A percentile compares a stretch with the other conserved stretches of the same genome.
phyloP scores from a whole-genome alignment of 1,140 invertebrate genomes.

The Limonius californicus region DNA sequence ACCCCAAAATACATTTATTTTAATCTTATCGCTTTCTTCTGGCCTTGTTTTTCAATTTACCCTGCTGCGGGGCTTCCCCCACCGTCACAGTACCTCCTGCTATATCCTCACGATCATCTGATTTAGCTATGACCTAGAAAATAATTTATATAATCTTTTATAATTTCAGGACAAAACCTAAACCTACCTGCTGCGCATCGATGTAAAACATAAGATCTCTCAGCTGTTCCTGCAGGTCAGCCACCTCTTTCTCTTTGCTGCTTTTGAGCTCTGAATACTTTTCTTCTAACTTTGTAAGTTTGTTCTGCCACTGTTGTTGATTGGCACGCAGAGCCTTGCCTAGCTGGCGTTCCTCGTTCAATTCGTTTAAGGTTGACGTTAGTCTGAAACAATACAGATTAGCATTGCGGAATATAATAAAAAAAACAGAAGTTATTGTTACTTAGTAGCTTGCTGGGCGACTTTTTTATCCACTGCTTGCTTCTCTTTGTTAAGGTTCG shows the following conservation, averaged over 20 bases:
- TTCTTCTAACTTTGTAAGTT: constrained; percentile 62
- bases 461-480: constrained; percentile 64
- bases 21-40: not conserved
- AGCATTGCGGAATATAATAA: no score
- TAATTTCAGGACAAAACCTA: not conserved
- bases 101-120: constrained; percentile 63
- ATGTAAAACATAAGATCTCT: constrained; percentile 95
- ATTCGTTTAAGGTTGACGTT: constrained; percentile 56
- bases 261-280: constrained; percentile 55
- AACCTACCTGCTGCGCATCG: constrained; percentile 68
- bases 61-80: constrained; percentile 37
- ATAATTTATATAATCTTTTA: not conserved
- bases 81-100: constrained; percentile 66
- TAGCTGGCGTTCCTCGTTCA: constrained; percentile 75
- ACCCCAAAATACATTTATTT: not conserved
- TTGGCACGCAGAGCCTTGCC: constrained; percentile 72
- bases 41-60: constrained; percentile 1
- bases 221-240: constrained; percentile 85
- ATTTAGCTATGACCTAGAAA: constrained; percentile 53
- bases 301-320: constrained; percentile 72
- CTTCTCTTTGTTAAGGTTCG: constrained; percentile 59
- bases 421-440: no score
- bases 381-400: constrained; percentile 44
- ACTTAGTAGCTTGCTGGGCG: constrained; percentile 57
- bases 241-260: constrained; percentile 67